phyloP scores from a whole-genome alignment of 2,888 invertebrate species.

The Globia sparganii region DNA sequence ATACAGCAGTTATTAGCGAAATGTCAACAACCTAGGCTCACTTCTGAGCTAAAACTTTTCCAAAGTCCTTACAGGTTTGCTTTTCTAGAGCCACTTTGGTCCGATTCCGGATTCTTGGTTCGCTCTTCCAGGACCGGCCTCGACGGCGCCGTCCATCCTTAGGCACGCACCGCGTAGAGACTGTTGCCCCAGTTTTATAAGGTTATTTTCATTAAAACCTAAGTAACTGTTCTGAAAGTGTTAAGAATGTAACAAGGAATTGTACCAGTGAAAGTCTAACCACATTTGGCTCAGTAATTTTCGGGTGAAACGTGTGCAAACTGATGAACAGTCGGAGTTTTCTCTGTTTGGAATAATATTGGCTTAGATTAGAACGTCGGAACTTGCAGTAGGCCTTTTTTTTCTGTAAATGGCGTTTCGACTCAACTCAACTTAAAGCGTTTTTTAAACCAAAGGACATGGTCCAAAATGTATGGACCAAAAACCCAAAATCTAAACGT shows the following conservation, averaged over 20 bases:
- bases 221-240: slow-evolving; percentile 18
- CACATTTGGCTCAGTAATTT: slow-evolving; percentile 42
- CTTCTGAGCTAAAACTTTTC: not conserved
- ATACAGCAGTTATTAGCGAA: no score
- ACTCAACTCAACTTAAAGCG: not conserved
- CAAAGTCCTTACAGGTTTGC: not conserved
- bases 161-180: not conserved
- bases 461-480: no score
- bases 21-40: no score
- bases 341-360: not conserved
- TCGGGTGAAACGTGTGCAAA: slow-evolving; percentile 27
- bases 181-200: not conserved
- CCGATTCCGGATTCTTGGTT: no score
- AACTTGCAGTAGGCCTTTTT: not conserved
- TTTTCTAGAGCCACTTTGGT: not conserved
- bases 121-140: not conserved
- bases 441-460: not conserved
- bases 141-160: not conserved
- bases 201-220: not conserved
- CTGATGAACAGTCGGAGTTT: slow-evolving; percentile 13
- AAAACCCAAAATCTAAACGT: no score
- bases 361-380: slow-evolving; percentile 6
- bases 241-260: slow-evolving; percentile 35
- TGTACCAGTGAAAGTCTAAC: slow-evolving; percentile 42
- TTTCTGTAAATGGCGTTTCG: no score